Conservation (phyloP, 2,888 invertebrate species). For the Xestia ashworthii region DNA sequence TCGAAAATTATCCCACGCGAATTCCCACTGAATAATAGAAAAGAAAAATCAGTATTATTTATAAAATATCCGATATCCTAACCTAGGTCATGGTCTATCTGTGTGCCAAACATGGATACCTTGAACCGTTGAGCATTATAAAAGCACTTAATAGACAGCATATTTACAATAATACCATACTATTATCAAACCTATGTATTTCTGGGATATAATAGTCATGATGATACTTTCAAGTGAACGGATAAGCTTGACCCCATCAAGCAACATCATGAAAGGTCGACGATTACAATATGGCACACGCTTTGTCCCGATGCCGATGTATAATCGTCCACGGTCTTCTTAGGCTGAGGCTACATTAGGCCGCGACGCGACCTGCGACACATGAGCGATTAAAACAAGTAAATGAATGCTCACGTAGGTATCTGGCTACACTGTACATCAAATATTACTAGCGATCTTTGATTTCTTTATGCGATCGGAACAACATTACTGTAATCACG, state of each 20-base stretch:
- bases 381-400: no score
- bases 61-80: not conserved
- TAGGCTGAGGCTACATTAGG: no score
- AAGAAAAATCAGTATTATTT: no score
- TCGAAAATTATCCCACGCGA: not conserved
- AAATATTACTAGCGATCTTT: no score
- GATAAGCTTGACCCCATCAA: constrained; percentile 28
- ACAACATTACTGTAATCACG: no score
- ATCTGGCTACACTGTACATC: no score
- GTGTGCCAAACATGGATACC: not conserved
- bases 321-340: not conserved
- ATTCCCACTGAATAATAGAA: no score
- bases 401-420: no score
- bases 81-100: not conserved
- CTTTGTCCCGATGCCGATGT: constrained; percentile 25
- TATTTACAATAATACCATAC: not conserved
- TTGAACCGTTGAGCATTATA: not conserved
- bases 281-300: constrained; percentile 13
- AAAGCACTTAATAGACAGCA: not conserved
- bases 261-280: constrained; percentile 12
- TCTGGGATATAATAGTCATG: not conserved
- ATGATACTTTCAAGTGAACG: constrained; percentile 14
- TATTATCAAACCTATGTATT: not conserved
- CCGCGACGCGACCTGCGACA: no score
- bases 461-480: no score